phyloP scores from a whole-genome alignment of 1,140 invertebrate species.

The Phymastichus coffea region DNA sequence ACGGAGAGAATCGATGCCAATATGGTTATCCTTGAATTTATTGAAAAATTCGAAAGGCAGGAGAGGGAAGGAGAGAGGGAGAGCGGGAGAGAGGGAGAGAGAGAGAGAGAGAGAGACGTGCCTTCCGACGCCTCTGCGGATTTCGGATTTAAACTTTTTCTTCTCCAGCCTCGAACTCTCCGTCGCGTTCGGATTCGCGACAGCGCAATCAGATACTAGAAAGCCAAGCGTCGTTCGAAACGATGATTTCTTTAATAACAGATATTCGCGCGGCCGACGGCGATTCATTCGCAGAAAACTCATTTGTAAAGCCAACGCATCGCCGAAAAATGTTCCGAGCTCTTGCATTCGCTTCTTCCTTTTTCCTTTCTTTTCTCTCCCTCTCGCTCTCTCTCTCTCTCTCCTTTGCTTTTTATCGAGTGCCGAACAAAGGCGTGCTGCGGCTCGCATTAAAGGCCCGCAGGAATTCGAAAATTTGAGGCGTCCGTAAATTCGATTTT shows the following conservation, averaged over 20 bases:
- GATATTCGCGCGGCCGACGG: not conserved
- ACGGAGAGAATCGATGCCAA: too few relatives aligned
- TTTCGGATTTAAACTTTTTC: too few relatives aligned
- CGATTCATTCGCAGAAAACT: too few relatives aligned
- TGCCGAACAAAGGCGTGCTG: not conserved
- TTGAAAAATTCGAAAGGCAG: slow-evolving; percentile 19
- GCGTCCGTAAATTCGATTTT: slow-evolving; percentile 25
- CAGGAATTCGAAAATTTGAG: slow-evolving; percentile 6
- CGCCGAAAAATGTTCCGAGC: not conserved
- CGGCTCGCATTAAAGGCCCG: not conserved
- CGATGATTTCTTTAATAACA: too few relatives aligned
- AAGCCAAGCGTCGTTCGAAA: too few relatives aligned
- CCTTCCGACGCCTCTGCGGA: too few relatives aligned
- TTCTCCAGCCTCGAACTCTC: too few relatives aligned
- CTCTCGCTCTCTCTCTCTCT: too few relatives aligned
- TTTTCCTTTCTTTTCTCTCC: too few relatives aligned
- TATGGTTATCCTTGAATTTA: slow-evolving; percentile 21
- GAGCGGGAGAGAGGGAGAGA: not conserved
- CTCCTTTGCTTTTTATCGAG: not conserved
- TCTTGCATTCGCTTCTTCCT: not conserved
- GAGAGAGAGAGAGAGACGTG: not conserved
- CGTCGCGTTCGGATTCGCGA: too few relatives aligned
- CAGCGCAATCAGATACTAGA: too few relatives aligned
- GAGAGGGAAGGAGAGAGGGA: not conserved
- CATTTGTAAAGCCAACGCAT: too few relatives aligned